Base-by-base conservation (phyloP, 2,797 vertebrate genomes). In the Coccyzus lansbergi region DNA sequence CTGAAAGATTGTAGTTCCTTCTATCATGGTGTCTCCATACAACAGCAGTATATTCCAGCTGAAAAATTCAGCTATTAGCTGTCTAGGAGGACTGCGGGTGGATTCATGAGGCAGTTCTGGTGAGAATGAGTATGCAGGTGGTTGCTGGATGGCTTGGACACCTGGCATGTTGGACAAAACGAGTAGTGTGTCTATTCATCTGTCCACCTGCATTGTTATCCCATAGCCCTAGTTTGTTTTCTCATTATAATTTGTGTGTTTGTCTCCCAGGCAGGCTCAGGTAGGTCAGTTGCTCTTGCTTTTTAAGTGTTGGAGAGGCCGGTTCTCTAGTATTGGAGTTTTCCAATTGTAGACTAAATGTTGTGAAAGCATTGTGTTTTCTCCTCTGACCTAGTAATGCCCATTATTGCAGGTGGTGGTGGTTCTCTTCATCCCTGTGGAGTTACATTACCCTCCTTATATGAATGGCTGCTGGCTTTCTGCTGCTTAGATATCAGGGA, bases 131-230 rank as follows among this genome's bases (percentile, higher is more conserved):
- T 40, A 6, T 31, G 14, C n/a, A 77, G 11, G 21, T 2, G 6
- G 16, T 80, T 68, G 34, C 49, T 59, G 55, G 12, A 15, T 2
- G 1, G 18, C 7, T 10, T 48, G 29, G 40, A 44, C 48, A n/a
- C 9, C 9, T 79, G 42, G 4, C 17, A 2, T 11, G 6, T 20
- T 55, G 48, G n/a, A 28, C 14, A 60, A 68, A 84, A 63, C 12
- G 42, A 0, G 0, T 12, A 38, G 17, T 28, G 21, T 1, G 1
- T 48, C 12, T 42, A 49, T 67, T 62, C 53, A 3, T 83, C 78
- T 15, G 15, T 63, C 31, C 21, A 12, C 29, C 24, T 3, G 33
- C 25, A 52, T 56, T 78, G 53, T 42, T 34, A 34, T 38, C 52
- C 24, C 31, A 11, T 4, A 17, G 26, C 26, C 12, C 42, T 42